Conservation (phyloP, 2,113 vertebrate species). For the Rynchops niger region DNA sequence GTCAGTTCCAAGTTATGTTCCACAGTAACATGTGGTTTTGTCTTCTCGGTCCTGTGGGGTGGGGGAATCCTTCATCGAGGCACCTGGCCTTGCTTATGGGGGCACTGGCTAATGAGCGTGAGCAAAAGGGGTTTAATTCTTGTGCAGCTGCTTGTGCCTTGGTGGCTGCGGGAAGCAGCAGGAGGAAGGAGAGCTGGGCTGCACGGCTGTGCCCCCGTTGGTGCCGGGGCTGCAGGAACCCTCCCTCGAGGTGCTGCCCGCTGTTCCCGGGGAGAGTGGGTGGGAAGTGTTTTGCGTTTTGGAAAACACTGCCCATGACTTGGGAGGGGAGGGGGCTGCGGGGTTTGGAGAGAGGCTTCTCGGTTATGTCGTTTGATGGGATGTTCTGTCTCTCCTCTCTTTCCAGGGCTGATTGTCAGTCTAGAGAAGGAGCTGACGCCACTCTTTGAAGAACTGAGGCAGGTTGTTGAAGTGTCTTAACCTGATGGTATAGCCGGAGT, state of each 20-base stretch:
- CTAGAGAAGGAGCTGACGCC: slow-evolving; percentile 93
- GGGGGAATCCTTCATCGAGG: background rate
- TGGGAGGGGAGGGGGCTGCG: background rate
- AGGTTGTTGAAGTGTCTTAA: slow-evolving; percentile 94
- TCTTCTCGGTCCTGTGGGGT: background rate
- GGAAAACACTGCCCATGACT: background rate
- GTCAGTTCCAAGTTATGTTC: background rate
- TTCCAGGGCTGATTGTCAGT: slow-evolving; percentile 91
- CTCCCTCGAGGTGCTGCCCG: background rate
- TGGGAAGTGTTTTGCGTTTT: background rate
- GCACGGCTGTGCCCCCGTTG: background rate
- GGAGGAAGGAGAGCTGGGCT: background rate
- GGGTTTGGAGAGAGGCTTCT: background rate
- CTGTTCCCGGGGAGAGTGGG: background rate
- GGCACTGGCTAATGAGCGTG: background rate
- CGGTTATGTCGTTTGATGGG: accelerated
- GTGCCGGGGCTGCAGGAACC: background rate
- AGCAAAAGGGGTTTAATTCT: background rate
- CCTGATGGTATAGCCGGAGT: background rate
- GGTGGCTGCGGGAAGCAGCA: background rate
- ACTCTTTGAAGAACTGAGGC: slow-evolving; percentile 90
- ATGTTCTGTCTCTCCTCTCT: slow-evolving; percentile 22
- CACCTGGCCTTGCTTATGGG: accelerated
- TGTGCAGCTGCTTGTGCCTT: background rate
- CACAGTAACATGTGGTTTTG: accelerated